These are phyloP conservation scores for Phoenicopterus ruber DNA, from an alignment of 2,113 vertebrate genomes.

Conservation along the genomic window DNA sequence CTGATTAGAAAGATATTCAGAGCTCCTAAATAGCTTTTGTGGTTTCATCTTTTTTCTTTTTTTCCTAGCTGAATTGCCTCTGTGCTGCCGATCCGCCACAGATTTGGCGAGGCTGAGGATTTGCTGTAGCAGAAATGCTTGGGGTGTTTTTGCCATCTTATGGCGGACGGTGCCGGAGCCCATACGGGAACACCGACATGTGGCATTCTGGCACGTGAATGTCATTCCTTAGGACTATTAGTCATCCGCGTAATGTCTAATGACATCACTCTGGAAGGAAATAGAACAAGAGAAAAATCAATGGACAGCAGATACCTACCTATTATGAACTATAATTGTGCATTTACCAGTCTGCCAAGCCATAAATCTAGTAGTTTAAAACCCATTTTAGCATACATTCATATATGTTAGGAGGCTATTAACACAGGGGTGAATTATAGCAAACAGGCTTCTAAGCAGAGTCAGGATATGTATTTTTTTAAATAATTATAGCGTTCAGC, in stretches of 20 bases:
- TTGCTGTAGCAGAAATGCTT: neutral
- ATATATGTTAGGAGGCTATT: slow-evolving; percentile 60
- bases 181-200: neutral
- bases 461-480: slow-evolving; percentile 54
- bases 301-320: slow-evolving; percentile 68
- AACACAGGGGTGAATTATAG: slow-evolving; percentile 56
- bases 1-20: slow-evolving; percentile 56
- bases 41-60: slow-evolving; percentile 14
- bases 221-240: slow-evolving; percentile 47
- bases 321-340: slow-evolving; percentile 67
- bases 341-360: slow-evolving; percentile 58
- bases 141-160: neutral
- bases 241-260: slow-evolving; percentile 42
- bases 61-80: neutral
- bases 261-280: slow-evolving; percentile 69
- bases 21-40: slow-evolving; percentile 39
- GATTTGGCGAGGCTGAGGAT: neutral
- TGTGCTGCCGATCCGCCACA: neutral
- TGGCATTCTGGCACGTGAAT: slow-evolving; percentile 45
- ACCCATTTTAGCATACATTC: slow-evolving; percentile 61
- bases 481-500: slow-evolving; percentile 56
- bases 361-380: slow-evolving; percentile 65
- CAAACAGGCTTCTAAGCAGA: slow-evolving; percentile 36
- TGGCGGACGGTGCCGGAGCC: neutral
- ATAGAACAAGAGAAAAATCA: slow-evolving; percentile 62